phyloP scores from a whole-genome alignment of 2,797 vertebrate genomes.

The Chaetodon trifasciatus region DNA sequence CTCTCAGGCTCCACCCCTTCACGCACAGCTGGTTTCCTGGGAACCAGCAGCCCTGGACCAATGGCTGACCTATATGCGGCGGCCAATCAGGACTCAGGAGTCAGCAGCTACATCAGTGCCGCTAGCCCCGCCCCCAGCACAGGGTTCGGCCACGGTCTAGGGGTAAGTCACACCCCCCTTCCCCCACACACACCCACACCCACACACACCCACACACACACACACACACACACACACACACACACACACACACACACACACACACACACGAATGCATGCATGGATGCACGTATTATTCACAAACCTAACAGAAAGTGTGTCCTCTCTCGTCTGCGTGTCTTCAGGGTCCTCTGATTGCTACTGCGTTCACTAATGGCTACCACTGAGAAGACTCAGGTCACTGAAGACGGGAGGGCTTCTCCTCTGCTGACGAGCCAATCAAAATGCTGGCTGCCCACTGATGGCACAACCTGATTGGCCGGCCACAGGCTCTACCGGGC shows the following conservation, averaged over 20 bases:
- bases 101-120: constrained; percentile 97
- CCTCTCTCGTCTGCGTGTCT: constrained; percentile 41
- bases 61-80: constrained; percentile 98
- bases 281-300: constrained; percentile 32
- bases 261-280: constrained; percentile 17
- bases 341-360: constrained; percentile 97
- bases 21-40: constrained; percentile 95
- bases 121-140: constrained; percentile 95
- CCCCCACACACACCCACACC: too few relatives aligned
- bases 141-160: constrained; percentile 96
- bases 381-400: constrained; percentile 91
- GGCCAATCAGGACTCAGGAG: constrained; percentile 96
- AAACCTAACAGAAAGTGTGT: constrained; percentile 21
- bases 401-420: constrained; percentile 72
- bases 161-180: constrained; percentile 86
- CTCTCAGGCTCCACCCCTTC: constrained; percentile 91
- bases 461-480: constrained; percentile 80
- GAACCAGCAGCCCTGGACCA: constrained; percentile 97
- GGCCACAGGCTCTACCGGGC: constrained; percentile 66
- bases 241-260: constrained; percentile 4
- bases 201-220: constrained; percentile 8
- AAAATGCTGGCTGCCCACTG: constrained; percentile 79
- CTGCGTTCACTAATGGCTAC: constrained; percentile 99
- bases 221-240: neutral
- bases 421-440: constrained; percentile 82